Evolutionary conservation across 2,888 invertebrate species (phyloP).

Genomic region (Leucoptera coffeella): DNA sequence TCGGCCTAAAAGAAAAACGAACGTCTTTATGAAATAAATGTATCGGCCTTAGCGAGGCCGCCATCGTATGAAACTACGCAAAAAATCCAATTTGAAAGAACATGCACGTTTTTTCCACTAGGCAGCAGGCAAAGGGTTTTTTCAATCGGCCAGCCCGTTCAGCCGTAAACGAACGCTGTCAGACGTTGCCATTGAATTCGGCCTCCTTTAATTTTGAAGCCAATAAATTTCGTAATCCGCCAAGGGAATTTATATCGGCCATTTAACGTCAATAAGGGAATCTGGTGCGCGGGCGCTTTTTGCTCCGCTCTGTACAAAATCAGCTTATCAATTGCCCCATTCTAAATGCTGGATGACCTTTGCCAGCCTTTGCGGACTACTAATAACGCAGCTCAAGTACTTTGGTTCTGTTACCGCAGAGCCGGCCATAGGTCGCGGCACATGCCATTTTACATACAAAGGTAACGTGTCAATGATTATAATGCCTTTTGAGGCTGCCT

Average conservation of each 20-base stretch:
- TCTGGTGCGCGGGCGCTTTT: constrained; percentile 20
- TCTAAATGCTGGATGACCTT: too few species aligned
- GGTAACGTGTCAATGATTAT: constrained; percentile 30
- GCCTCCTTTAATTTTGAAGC: constrained; percentile 48
- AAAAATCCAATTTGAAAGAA: too few species aligned
- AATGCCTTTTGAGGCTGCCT: constrained; percentile 4
- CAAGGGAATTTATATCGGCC: constrained; percentile 46
- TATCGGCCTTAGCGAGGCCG: too few species aligned
- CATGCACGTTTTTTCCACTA: too few species aligned
- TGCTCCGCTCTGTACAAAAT: too few species aligned
- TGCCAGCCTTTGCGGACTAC: too few species aligned
- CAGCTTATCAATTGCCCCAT: too few species aligned
- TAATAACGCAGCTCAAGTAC: too few species aligned
- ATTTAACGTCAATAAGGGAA: constrained; percentile 43
- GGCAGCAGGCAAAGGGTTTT: constrained; percentile 19
- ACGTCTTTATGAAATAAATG: too few species aligned
- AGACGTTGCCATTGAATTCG: constrained; percentile 44
- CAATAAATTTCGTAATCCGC: constrained; percentile 50
- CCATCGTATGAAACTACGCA: too few species aligned
- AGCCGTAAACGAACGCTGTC: constrained; percentile 37
- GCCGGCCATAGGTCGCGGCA: constrained; percentile 19
- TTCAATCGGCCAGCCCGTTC: constrained; percentile 16
- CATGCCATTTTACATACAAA: constrained; percentile 45
- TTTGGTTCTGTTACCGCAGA: too few species aligned
- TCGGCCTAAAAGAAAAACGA: too few species aligned